Evolutionary conservation across 2,113 vertebrate species (phyloP), one percentile per base, ranked within the genome.

Genomic region (Xenopus tropicalis): DNA sequence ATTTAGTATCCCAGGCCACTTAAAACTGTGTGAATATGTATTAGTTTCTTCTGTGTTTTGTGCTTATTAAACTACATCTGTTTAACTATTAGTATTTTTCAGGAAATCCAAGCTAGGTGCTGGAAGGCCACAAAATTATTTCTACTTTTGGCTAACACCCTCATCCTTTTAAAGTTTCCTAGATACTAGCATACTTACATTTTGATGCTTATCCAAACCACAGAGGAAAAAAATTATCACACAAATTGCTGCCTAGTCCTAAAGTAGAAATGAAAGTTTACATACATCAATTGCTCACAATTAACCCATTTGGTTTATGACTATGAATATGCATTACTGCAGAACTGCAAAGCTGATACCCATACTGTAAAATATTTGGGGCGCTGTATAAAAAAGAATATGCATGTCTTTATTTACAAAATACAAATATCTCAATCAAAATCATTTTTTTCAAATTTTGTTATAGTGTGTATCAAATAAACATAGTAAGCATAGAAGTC

Each of bases 151-250:
- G 80, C 80, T 80, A 73, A 81, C 80, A 83, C 79, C 77, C 78
- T 64, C 29, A 78, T 51, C 42, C 77, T 77, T 80, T 84, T 79
- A 82, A n/a, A 79, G 74, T 79, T 86, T 85, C 83, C 86, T 86
- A 68, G 82, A 84, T 56, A 84, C 80, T 82, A 83, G 73, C 82
- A 82, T 86, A 82, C 80, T 82, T 78, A 78, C 74, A 43, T 79
- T 80, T 66, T 78, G 79, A 77, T 80, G 70, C 77, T 81, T 79
- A 80, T 78, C 82, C 75, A 79, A 87, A 80, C 78, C 78, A 82
- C 67, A 70, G 69, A 57, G 65, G 71, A 48, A 48, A 48, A 14
- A 80, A 82, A 77, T 79, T 71, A 77, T 75, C 72, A 75, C 57
- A 69, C 66, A 75, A 68, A 75, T 59, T 61, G 80, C 51, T 77